These are phyloP conservation scores for Anagrus nilaparvatae DNA, from an alignment of 1,140 invertebrate genomes.

Conservation along the genomic window DNA sequence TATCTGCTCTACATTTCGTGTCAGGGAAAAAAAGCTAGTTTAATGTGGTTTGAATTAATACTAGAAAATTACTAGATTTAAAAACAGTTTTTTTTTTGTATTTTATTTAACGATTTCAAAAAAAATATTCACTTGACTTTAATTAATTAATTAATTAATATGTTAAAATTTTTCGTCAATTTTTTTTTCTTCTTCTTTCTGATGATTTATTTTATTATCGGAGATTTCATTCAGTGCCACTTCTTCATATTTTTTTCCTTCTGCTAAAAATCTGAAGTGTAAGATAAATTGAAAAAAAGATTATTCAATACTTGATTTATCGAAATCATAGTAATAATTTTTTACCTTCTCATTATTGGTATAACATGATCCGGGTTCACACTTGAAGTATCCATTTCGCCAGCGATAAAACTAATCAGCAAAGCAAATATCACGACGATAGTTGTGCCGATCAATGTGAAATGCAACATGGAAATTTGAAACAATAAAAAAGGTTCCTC, in stretches of 20 bases:
- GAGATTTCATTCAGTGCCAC: slow-evolving; percentile 4
- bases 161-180: too few species aligned
- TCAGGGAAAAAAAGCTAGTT: too few species aligned
- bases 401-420: slow-evolving; percentile 39
- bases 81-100: too few species aligned
- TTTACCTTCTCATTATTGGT: slow-evolving; percentile 21
- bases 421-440: slow-evolving; percentile 37
- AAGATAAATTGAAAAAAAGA: neutral
- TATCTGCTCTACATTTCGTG: too few species aligned
- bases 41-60: too few species aligned
- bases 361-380: slow-evolving; percentile 24
- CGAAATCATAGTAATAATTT: too few species aligned
- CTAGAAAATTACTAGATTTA: too few species aligned
- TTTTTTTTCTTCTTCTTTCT: too few species aligned
- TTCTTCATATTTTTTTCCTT: slow-evolving; percentile 1
- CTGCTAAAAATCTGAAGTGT: neutral
- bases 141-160: too few species aligned
- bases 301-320: neutral
- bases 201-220: slow-evolving; percentile 4
- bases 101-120: too few species aligned
- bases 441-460: slow-evolving; percentile 43
- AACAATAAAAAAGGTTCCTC: slow-evolving; percentile 30
- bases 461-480: slow-evolving; percentile 51
- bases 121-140: too few species aligned
- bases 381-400: slow-evolving; percentile 22